phyloP scores from a whole-genome alignment of 2,888 invertebrate genomes.

The Deilephila elpenor region DNA sequence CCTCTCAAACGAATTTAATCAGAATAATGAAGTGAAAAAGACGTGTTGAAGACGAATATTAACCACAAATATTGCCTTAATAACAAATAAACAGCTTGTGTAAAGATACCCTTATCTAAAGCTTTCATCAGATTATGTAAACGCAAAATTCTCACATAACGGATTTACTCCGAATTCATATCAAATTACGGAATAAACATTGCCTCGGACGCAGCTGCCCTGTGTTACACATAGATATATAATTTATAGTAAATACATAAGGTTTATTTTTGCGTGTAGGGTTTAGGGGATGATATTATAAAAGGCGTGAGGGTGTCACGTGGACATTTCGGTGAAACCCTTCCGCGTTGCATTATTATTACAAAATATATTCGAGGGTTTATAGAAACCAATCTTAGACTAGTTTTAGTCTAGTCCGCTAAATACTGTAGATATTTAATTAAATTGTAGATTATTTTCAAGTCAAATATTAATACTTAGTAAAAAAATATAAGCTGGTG shows the following conservation, averaged over 20 bases:
- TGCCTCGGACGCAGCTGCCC: not conserved
- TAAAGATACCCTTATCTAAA: not conserved
- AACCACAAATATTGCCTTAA: no score
- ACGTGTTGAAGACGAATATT: no score
- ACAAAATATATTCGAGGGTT: not conserved
- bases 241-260: not conserved
- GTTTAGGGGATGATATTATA: not conserved
- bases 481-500: no score
- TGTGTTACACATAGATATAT: not conserved
- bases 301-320: slow-evolving; percentile 20
- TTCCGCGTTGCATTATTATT: slow-evolving; percentile 21
- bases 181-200: slow-evolving; percentile 37
- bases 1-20: no score
- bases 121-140: slow-evolving; percentile 14
- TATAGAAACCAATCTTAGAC: not conserved
- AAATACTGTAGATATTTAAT: no score
- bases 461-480: no score
- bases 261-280: not conserved
- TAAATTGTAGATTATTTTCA: no score
- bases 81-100: not conserved
- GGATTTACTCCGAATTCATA: slow-evolving; percentile 24
- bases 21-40: no score
- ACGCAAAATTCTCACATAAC: slow-evolving; percentile 24
- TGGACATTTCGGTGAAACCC: slow-evolving; percentile 33
- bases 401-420: not conserved